phyloP scores from a whole-genome alignment of 2,888 invertebrate species.

The Acrocera orbiculus region DNA sequence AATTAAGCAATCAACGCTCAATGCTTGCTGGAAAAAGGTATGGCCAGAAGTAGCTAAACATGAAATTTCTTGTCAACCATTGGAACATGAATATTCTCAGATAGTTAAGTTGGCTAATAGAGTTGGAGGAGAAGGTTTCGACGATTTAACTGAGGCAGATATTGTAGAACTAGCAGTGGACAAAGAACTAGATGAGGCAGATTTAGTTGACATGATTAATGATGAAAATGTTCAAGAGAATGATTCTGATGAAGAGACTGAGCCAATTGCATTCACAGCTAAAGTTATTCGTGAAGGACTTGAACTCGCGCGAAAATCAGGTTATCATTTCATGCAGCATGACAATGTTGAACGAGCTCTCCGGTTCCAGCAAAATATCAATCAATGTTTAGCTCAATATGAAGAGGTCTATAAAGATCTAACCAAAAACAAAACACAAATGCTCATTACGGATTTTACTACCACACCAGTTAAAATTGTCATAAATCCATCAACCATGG shows the following conservation, averaged over 20 bases:
- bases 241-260: constrained; percentile 12
- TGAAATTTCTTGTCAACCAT: too few species aligned
- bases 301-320: constrained; percentile 4
- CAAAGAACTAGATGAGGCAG: constrained; percentile 10
- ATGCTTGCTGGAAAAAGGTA: too few species aligned
- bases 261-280: constrained; percentile 11
- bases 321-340: constrained; percentile 7
- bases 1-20: too few species aligned
- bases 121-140: too few species aligned
- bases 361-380: constrained; percentile 5
- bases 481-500: constrained; percentile 1
- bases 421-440: constrained; percentile 2
- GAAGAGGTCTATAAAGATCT: constrained; percentile 8
- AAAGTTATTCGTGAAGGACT: constrained; percentile 11
- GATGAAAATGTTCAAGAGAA: constrained; percentile 7
- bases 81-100: too few species aligned
- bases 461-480: not conserved
- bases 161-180: too few species aligned
- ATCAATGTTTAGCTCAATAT: constrained; percentile 6
- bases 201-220: constrained; percentile 8
- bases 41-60: too few species aligned
- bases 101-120: too few species aligned
- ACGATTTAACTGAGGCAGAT: too few species aligned
- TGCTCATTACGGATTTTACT: constrained; percentile 7
- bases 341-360: constrained; percentile 8